Conservation (phyloP, 2,888 invertebrate species). For the Chironomus tentans region DNA sequence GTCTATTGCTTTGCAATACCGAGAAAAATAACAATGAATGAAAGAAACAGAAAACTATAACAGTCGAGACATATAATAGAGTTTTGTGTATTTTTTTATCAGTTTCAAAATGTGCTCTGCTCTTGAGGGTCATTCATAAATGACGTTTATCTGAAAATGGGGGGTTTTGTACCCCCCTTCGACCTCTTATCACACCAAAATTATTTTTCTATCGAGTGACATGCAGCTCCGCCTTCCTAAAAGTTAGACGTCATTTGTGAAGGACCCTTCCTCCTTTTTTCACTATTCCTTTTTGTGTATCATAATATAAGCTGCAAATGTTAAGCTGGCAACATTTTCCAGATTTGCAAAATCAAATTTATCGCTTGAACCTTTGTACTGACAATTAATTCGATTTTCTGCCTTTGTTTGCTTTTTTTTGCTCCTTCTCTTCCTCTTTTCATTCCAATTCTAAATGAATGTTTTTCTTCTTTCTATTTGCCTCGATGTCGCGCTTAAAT, state of each 20-base stretch:
- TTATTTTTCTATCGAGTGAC: too few species aligned
- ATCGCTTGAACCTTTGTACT: constrained; percentile 10
- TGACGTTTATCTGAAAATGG: too few species aligned
- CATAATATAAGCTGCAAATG: neutral
- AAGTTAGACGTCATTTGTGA: too few species aligned
- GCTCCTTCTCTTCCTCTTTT: neutral
- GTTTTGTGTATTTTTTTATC: constrained; percentile 2
- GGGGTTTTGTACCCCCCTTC: too few species aligned
- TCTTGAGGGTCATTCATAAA: too few species aligned
- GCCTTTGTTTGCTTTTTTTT: constrained; percentile 1
- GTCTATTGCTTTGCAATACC: neutral
- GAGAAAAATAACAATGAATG: neutral
- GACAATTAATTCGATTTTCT: constrained; percentile 10
- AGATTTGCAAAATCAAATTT: constrained; percentile 12
- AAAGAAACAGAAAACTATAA: neutral
- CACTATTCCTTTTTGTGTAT: neutral
- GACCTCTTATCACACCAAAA: too few species aligned
- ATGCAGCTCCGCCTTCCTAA: too few species aligned
- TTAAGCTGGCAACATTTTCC: constrained; percentile 10
- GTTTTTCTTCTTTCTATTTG: neutral
- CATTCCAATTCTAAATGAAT: neutral
- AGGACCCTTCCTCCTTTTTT: too few species aligned
- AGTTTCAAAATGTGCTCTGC: neutral
- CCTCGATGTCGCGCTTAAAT: neutral
- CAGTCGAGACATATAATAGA: constrained; percentile 1